Conservation (phyloP, 2,113 vertebrate species). For the Anas platyrhynchos region DNA sequence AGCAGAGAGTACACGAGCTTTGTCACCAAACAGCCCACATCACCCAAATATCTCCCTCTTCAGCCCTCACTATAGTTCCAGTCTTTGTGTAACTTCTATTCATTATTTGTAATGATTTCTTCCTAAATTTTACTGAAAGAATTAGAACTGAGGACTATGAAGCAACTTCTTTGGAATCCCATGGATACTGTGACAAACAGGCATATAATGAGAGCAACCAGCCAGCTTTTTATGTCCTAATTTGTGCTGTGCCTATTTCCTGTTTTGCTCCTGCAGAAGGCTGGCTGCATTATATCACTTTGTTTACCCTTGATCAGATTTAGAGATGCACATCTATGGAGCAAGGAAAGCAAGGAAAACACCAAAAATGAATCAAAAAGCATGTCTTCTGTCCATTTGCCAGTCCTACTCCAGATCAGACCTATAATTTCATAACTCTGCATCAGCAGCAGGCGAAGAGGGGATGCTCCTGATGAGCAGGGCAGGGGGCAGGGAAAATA, state of each 20-base stretch:
- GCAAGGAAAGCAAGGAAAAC: not conserved
- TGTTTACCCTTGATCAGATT: not conserved
- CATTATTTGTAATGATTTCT: not conserved
- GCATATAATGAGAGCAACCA: not conserved
- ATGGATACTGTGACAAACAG: not conserved
- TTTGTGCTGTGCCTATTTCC: not conserved
- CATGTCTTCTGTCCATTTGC: not conserved
- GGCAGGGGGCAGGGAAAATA: not conserved
- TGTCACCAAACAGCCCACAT: not conserved
- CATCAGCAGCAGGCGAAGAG: rapidly evolving
- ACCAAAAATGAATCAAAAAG: not conserved
- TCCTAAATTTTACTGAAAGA: not conserved
- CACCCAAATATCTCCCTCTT: not conserved
- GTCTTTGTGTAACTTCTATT: not conserved
- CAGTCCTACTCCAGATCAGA: not conserved
- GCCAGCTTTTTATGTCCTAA: not conserved
- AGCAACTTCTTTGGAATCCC: not conserved
- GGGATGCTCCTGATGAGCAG: rapidly evolving
- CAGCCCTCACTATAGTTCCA: not conserved
- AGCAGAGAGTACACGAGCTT: not conserved
- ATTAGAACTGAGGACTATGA: not conserved
- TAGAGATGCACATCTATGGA: not conserved
- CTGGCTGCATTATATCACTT: too few species aligned
- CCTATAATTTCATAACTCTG: not conserved
- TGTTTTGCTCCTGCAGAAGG: not conserved